phyloP scores from a whole-genome alignment of 2,113 vertebrate genomes.

The Gambusia affinis region DNA sequence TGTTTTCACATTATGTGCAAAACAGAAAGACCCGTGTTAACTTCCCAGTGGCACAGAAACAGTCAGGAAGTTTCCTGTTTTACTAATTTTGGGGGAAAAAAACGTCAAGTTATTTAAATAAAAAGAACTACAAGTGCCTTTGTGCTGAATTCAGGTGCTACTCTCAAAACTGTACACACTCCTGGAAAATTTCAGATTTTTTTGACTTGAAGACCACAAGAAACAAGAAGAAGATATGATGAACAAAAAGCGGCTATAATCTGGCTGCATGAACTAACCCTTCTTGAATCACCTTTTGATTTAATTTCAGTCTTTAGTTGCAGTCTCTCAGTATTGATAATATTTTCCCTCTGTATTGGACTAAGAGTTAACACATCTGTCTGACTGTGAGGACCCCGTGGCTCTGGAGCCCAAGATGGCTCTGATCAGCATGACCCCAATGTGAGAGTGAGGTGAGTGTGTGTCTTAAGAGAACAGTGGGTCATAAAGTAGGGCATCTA shows the following conservation, averaged over 20 bases:
- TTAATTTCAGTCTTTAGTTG: no score
- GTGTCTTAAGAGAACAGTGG: no score
- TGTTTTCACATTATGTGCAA: constrained; percentile 19
- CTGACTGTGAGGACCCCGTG: no score
- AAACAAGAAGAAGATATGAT: not conserved
- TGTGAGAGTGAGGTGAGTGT: no score
- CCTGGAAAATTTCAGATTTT: not conserved
- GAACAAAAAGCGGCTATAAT: not conserved
- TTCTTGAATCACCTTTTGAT: not conserved
- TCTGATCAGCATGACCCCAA: no score
- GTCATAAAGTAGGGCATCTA: no score
- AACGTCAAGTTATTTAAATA: not conserved
- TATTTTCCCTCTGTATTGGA: no score
- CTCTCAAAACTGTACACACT: not conserved
- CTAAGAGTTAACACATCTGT: no score
- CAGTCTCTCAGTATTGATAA: no score
- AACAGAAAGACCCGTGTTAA: constrained; percentile 18
- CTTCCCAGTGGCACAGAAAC: constrained; percentile 1
- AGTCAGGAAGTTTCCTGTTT: not conserved
- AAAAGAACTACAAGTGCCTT: not conserved
- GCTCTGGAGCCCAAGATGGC: no score
- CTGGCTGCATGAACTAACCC: not conserved
- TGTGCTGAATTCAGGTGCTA: not conserved
- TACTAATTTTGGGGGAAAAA: not conserved
- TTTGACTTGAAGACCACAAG: not conserved